A percentile compares a stretch with the other conserved stretches of the same genome.
Evolutionary conservation across 2,113 vertebrate genomes (phyloP).

Genomic region (Candoia aspera): DNA sequence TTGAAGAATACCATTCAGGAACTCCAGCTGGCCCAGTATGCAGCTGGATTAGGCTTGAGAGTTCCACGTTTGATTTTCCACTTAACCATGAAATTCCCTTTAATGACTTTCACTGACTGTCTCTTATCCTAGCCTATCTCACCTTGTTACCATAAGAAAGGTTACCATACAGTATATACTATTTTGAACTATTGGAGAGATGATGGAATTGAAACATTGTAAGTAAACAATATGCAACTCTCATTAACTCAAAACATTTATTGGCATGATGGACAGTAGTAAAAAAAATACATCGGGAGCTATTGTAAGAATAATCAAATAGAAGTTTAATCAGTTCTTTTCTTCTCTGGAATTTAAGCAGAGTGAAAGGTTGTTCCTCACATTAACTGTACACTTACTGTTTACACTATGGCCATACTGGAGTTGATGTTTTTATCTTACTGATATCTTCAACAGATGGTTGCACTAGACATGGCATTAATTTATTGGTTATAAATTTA

Average conservation of each 20-base stretch:
- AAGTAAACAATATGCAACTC: no score
- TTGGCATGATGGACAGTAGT: conserved; percentile 15
- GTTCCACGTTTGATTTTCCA: not conserved
- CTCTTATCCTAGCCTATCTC: not conserved
- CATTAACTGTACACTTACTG: conserved; percentile 43
- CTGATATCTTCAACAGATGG: conserved; percentile 53
- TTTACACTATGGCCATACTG: conserved; percentile 25
- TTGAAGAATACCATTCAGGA: not conserved
- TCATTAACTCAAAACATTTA: not conserved
- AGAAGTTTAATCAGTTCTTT: conserved; percentile 34
- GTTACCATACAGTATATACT: no score
- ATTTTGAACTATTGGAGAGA: not conserved
- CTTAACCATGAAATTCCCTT: not conserved
- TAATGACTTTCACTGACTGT: not conserved
- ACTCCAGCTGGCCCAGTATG: not conserved
- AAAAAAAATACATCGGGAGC: conserved; percentile 22
- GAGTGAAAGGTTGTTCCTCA: conserved; percentile 59
- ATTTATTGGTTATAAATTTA: conserved; percentile 51
- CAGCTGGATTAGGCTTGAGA: not conserved
- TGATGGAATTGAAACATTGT: no score
- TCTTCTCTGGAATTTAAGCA: conserved; percentile 45
- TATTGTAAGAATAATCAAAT: conserved; percentile 36
- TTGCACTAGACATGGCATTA: conserved; percentile 41
- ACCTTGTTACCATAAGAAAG: no score
- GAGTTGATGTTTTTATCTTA: conserved; percentile 55